A percentile compares a stretch with the other conserved stretches of the same genome.
Conservation (phyloP, 2,888 invertebrate genomes). For the Shargacucullia verbasci region DNA sequence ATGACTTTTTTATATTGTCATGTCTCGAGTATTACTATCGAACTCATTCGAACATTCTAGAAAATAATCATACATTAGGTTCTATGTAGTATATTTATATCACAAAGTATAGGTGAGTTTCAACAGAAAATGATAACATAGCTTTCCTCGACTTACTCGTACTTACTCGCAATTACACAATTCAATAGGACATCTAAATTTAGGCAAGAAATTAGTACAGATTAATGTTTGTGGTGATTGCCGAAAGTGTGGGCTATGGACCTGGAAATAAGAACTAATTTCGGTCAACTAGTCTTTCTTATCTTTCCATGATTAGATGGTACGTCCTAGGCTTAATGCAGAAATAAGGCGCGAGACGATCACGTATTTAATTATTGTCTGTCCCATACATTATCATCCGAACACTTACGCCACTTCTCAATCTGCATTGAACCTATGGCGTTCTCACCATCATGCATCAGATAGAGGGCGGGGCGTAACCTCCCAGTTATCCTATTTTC, state of each 20-base stretch:
- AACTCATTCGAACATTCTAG: constrained; percentile 43
- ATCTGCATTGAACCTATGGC: constrained; percentile 10
- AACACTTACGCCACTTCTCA: not conserved
- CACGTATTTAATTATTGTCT: constrained; percentile 26
- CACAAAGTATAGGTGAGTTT: constrained; percentile 73
- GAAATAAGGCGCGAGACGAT: constrained; percentile 20
- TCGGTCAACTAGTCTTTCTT: constrained; percentile 9
- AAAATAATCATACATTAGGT: constrained; percentile 50
- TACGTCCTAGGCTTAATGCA: constrained; percentile 7
- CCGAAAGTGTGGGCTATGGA: constrained; percentile 39
- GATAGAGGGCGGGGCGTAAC: not conserved
- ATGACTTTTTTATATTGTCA: constrained; percentile 49
- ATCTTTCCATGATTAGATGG: not conserved
- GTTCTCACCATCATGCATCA: not conserved
- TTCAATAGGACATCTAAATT: constrained; percentile 35
- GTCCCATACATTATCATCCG: constrained; percentile 10
- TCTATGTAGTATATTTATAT: constrained; percentile 64
- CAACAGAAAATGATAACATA: constrained; percentile 58
- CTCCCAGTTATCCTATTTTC: not conserved
- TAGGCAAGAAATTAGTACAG: constrained; percentile 44
- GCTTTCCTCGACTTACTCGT: constrained; percentile 28
- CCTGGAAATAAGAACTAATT: constrained; percentile 56
- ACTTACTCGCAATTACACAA: constrained; percentile 47
- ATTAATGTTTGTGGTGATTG: constrained; percentile 15
- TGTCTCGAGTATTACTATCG: constrained; percentile 43